Base-by-base conservation (phyloP, 2,797 vertebrate species). In the Threskiornis aethiopicus region DNA sequence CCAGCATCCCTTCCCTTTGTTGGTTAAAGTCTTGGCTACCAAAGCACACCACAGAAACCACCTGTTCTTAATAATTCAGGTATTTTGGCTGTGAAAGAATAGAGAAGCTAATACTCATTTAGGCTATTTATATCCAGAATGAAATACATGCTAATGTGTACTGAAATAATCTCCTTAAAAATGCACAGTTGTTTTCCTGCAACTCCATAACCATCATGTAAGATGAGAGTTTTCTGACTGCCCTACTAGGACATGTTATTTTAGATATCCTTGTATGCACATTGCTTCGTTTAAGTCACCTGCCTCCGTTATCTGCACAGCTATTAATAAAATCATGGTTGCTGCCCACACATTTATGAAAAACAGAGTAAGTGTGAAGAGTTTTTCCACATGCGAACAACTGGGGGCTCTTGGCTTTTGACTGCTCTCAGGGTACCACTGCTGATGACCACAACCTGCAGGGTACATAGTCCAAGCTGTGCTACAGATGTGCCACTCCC, bases 161-260 rank as follows among this genome's bases (percentile, higher is more conserved):
- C 14, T 26, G 59, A 87, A 73, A 69, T 35, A 37, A 49, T 6
- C 11, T 51, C 10, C 20, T 29, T 67, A 33, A 85, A 71, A 76
- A 26, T 42, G 3, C 1, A 1, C 9, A 8, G 0, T 17, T 35
- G 11, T 57, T 72, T 35, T 65, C n/a, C 20, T 61, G 10, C 2
- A 61, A n/a, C 22, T 39, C 10, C 46, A 4, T 11, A 72, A 64
- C 11, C 5, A 41, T 55, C 4, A n/a, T 35, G 55, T 81, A 21
- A 64, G 7, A 31, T 31, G 6, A 29, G 9, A 55, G 4, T 57
- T 89, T 86, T 70, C 29, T 73, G 9, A 47, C 37, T 72, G 28
- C 4, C 6, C 3, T 69, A 14, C 10, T 13, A 37, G 21, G 5
- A 13, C 14, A 20, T 55, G 44, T 22, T 44, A 47, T 64, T 88